These are phyloP conservation scores for Resseliella maxima DNA, from an alignment of 2,888 invertebrate genomes.

Conservation along the genomic window DNA sequence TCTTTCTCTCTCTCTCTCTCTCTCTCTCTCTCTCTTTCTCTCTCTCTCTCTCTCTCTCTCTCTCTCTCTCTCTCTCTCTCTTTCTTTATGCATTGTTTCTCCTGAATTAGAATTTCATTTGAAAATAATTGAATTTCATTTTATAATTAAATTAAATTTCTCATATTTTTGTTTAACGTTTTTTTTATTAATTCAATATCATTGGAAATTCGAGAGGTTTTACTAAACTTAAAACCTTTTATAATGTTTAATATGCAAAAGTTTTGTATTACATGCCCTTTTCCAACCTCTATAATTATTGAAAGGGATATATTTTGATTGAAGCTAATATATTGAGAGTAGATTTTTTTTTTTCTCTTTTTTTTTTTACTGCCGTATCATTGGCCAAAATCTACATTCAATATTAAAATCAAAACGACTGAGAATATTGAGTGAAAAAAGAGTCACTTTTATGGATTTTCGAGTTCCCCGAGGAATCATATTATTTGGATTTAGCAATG, in stretches of 20 bases:
- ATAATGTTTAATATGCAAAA: neutral
- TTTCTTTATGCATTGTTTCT: too few relatives aligned
- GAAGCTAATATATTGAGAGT: slow-evolving; percentile 14
- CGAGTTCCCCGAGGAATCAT: neutral
- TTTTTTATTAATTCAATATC: neutral
- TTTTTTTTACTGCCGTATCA: neutral
- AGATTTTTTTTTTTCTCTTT: neutral
- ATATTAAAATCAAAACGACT: neutral
- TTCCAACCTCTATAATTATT: neutral
- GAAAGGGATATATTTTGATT: slow-evolving; percentile 2
- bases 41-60: too few relatives aligned
- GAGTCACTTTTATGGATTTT: slow-evolving; percentile 7
- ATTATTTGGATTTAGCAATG: neutral
- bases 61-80: too few relatives aligned
- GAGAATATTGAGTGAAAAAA: neutral
- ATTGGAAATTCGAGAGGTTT: neutral
- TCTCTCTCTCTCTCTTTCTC: too few relatives aligned
- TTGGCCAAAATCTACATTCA: neutral
- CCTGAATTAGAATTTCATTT: too few relatives aligned
- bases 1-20: too few relatives aligned
- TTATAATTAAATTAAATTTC: neutral
- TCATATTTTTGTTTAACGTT: too few relatives aligned
- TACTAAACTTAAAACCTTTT: neutral
- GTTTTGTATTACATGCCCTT: neutral
- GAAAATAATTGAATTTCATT: neutral